Conservation (phyloP, 1,140 invertebrate genomes). For the Plodia interpunctella region DNA sequence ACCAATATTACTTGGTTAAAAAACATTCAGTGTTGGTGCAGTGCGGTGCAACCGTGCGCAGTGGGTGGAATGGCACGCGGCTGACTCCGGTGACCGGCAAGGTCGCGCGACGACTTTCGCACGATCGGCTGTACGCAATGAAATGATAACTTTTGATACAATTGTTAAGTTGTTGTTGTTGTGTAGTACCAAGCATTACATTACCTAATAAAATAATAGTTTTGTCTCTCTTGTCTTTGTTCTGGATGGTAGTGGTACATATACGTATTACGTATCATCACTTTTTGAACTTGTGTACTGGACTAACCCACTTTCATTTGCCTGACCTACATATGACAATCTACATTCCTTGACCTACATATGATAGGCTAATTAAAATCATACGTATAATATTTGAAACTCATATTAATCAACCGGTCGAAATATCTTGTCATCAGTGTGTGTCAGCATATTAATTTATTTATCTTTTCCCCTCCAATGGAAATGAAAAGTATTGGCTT, state of each 20-base stretch:
- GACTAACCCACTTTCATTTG: too few relatives aligned
- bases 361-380: slow-evolving; percentile 10
- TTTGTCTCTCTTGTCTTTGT: too few relatives aligned
- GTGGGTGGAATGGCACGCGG: slow-evolving; percentile 65
- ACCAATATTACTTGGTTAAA: too few relatives aligned
- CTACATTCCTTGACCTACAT: not conserved
- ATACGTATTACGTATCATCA: too few relatives aligned
- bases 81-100: slow-evolving; percentile 49
- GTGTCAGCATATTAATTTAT: slow-evolving; percentile 1
- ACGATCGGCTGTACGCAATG: slow-evolving; percentile 37
- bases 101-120: slow-evolving; percentile 74
- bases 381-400: slow-evolving; percentile 13
- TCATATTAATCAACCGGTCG: slow-evolving; percentile 23
- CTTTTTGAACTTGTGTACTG: too few relatives aligned
- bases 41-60: slow-evolving; percentile 22
- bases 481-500: not conserved
- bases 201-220: too few relatives aligned
- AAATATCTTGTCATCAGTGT: not conserved
- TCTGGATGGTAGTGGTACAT: too few relatives aligned
- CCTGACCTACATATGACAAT: too few relatives aligned
- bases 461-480: slow-evolving; percentile 1
- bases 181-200: too few relatives aligned
- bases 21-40: not conserved
- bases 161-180: too few relatives aligned
- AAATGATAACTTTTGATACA: not conserved